phyloP scores from a whole-genome alignment of 1,140 invertebrate species.

The Ectropis grisescens region DNA sequence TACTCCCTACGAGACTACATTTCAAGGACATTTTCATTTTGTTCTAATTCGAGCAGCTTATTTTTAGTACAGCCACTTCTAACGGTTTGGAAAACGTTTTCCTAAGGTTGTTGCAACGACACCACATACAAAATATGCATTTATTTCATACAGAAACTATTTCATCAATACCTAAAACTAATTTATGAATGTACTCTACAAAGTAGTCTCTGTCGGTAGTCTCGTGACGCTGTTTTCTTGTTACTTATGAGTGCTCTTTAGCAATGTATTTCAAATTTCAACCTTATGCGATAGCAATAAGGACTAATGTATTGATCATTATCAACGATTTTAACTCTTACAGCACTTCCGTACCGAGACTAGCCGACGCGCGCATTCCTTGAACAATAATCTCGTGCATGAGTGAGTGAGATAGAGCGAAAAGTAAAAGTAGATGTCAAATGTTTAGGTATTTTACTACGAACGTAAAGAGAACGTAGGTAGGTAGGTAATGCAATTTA shows the following conservation, averaged over 20 bases:
- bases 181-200: conserved; percentile 63
- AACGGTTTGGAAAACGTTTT: too few species aligned
- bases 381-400: conserved; percentile 54
- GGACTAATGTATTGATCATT: conserved; percentile 6
- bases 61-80: conserved; percentile 20
- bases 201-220: conserved; percentile 58
- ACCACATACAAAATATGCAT: too few species aligned
- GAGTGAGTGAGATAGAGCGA: conserved; percentile 50
- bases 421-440: conserved; percentile 65
- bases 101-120: background rate
- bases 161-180: conserved; percentile 25
- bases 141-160: too few species aligned
- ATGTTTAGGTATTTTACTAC: conserved; percentile 69
- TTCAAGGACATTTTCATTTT: conserved; percentile 70
- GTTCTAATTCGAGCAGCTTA: conserved; percentile 33
- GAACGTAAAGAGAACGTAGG: conserved; percentile 60
- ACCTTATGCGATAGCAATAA: conserved; percentile 19
- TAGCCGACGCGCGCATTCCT: conserved; percentile 65
- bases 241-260: conserved; percentile 7
- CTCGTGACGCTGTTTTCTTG: conserved; percentile 28
- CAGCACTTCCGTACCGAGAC: conserved; percentile 35
- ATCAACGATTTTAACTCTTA: conserved; percentile 30
- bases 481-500: conserved; percentile 66
- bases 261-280: conserved; percentile 18
- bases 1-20: conserved; percentile 68